Evolutionary conservation across 2,797 vertebrate species (phyloP).

Genomic region (Chelidonichthys spinosus): DNA sequence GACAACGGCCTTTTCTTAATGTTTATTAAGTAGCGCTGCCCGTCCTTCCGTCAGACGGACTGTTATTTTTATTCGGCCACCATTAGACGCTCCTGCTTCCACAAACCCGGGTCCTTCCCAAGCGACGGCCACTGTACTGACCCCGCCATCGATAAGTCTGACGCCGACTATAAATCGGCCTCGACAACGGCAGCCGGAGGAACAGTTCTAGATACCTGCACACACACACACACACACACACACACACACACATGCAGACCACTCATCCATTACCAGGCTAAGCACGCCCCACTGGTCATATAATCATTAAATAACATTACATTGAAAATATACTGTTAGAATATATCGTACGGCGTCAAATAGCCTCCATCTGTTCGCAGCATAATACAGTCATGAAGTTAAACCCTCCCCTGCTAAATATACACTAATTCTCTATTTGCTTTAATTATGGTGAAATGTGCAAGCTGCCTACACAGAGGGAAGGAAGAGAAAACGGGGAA

Average conservation of each 20-base stretch:
- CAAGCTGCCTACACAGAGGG: neutral
- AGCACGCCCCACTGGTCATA: slow-evolving; percentile 39
- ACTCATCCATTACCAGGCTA: slow-evolving; percentile 27
- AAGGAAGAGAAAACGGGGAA: neutral
- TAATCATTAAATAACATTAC: slow-evolving; percentile 53
- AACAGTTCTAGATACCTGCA: slow-evolving; percentile 32
- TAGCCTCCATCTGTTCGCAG: slow-evolving; percentile 48
- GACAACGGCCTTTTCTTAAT: slow-evolving; percentile 69
- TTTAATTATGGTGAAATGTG: slow-evolving; percentile 46
- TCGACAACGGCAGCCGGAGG: slow-evolving; percentile 44
- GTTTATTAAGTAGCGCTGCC: slow-evolving; percentile 80
- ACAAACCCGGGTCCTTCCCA: slow-evolving; percentile 31
- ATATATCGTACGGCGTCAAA: slow-evolving; percentile 51
- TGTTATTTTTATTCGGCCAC: slow-evolving; percentile 72
- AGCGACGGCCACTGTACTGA: slow-evolving; percentile 29
- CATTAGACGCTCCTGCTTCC: slow-evolving; percentile 58
- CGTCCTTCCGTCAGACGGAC: slow-evolving; percentile 44
- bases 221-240: slow-evolving; percentile 17
- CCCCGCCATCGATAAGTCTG: slow-evolving; percentile 35
- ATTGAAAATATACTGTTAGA: slow-evolving; percentile 49
- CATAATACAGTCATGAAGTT: slow-evolving; percentile 55
- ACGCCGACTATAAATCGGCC: slow-evolving; percentile 53
- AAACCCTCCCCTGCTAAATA: slow-evolving; percentile 55
- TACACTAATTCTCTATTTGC: slow-evolving; percentile 38
- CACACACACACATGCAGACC: slow-evolving; percentile 2